phyloP scores from a whole-genome alignment of 1,140 invertebrate genomes.

The Pogonus chalceus region DNA sequence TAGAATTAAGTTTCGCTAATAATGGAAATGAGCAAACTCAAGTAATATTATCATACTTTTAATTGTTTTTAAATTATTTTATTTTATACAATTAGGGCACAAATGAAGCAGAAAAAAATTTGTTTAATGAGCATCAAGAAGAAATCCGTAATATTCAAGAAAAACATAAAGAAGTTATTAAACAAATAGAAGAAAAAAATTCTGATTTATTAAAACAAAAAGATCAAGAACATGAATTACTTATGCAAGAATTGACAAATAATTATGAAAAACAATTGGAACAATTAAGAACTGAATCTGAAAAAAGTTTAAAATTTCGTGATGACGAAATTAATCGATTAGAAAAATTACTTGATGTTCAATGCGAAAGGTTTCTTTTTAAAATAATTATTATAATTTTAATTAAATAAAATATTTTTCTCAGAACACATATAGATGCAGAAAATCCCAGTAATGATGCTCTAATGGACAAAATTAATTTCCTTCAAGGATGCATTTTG shows the following conservation, averaged over 20 bases:
- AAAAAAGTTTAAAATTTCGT: neutral
- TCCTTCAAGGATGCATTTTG: constrained; percentile 4
- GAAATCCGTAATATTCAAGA: neutral
- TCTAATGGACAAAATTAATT: neutral
- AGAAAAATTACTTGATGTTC: constrained; percentile 1
- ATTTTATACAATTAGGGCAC: neutral
- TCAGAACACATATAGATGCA: constrained; percentile 2
- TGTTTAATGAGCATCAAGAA: neutral
- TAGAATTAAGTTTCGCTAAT: no score
- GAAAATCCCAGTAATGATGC: constrained; percentile 1
- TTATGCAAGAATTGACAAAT: neutral
- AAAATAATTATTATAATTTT: neutral
- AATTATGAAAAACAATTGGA: neutral
- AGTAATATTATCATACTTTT: no score
- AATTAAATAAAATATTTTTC: neutral
- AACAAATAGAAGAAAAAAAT: neutral
- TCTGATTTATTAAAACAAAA: neutral
- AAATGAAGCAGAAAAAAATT: neutral
- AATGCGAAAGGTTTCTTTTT: constrained; percentile 1
- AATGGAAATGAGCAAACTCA: no score
- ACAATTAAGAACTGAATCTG: neutral
- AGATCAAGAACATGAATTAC: neutral
- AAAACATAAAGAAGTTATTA: neutral
- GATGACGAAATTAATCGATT: constrained; percentile 3
- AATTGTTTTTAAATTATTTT: no score